phyloP scores from a whole-genome alignment of 2,113 vertebrate genomes.

The Arothron firmamentum region DNA sequence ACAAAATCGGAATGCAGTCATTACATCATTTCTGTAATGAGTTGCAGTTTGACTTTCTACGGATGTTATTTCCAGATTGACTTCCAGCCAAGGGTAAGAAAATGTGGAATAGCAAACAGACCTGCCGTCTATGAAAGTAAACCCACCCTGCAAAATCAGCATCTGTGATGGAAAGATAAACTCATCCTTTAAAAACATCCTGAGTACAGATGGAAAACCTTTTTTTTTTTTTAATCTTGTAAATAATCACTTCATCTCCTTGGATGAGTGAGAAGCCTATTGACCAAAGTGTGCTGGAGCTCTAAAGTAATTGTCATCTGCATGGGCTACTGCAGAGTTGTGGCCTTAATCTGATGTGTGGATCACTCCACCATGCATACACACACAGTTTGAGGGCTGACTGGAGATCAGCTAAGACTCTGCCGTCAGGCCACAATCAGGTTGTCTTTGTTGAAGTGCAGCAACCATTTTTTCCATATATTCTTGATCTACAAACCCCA shows the following conservation, averaged over 20 bases:
- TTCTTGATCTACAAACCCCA: slow-evolving; percentile 7
- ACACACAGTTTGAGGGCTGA: slow-evolving; percentile 3
- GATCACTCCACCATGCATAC: slow-evolving; percentile 11
- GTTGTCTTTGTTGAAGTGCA: slow-evolving; percentile 17
- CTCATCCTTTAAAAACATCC: too few relatives aligned
- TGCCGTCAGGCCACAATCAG: slow-evolving; percentile 13
- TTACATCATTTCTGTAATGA: not conserved
- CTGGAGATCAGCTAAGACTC: slow-evolving; percentile 6
- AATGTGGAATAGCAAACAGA: not conserved
- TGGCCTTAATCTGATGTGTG: slow-evolving; percentile 43
- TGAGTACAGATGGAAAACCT: too few relatives aligned
- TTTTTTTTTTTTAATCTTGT: not conserved
- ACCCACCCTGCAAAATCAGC: not conserved
- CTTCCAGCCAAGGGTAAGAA: not conserved
- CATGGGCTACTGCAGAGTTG: slow-evolving; percentile 29
- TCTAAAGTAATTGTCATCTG: slow-evolving; percentile 8
- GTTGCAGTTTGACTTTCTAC: not conserved
- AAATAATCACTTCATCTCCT: not conserved
- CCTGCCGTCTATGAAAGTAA: not conserved
- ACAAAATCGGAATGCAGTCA: not conserved
- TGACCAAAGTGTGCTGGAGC: not conserved
- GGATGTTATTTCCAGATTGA: not conserved
- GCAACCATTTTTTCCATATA: slow-evolving; percentile 11
- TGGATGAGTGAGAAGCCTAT: not conserved
- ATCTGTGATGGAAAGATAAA: not conserved